phyloP scores from a whole-genome alignment of 1,140 invertebrate species.

The Lamellibrachia luymesi region DNA sequence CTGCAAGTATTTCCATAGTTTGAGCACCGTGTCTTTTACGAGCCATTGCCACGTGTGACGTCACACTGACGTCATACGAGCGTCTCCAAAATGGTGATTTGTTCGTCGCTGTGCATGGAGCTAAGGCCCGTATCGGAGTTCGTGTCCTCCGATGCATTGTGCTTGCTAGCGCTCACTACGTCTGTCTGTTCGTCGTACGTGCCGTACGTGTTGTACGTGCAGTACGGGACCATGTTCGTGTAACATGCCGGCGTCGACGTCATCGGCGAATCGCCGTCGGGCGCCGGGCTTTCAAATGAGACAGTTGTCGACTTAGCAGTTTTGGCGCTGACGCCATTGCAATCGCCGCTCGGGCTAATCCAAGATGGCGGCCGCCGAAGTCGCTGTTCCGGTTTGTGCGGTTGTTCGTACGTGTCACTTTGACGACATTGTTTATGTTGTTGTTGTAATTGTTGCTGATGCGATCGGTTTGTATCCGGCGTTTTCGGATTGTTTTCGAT shows the following conservation, averaged over 20 bases:
- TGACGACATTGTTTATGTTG: background rate
- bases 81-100: constrained; percentile 8
- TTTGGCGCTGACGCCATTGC: background rate
- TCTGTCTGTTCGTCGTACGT: background rate
- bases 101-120: constrained; percentile 60
- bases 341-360: background rate
- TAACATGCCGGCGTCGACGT: background rate
- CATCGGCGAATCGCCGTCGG: background rate
- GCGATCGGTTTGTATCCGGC: background rate
- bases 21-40: background rate
- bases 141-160: constrained; percentile 49
- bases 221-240: constrained; percentile 15
- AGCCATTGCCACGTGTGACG: background rate
- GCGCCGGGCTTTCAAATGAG: background rate
- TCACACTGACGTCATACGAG: constrained; percentile 15
- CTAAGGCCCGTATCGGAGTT: constrained; percentile 64
- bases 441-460: background rate
- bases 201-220: constrained; percentile 9
- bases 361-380: constrained; percentile 10
- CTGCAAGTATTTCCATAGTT: background rate
- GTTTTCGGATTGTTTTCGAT: background rate
- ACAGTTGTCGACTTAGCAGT: background rate
- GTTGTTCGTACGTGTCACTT: background rate
- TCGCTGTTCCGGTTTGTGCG: background rate
- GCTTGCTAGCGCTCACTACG: background rate